Percentiles rank a stretch among this genome's conserved stretches.
Evolutionary conservation across 2,888 invertebrate species (phyloP).

Genomic region (Mechanitis messenoides): DNA sequence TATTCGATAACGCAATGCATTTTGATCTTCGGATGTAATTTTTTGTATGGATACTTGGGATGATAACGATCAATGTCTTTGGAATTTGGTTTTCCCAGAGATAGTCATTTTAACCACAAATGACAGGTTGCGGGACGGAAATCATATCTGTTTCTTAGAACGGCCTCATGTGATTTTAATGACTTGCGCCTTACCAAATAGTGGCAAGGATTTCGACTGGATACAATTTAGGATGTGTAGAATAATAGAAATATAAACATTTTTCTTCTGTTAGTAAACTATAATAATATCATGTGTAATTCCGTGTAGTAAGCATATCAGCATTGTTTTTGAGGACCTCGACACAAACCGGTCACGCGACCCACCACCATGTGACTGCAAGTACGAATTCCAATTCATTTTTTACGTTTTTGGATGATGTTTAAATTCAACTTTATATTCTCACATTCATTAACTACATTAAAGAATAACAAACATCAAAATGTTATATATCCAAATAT

Average conservation of each 20-base stretch:
- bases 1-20: constrained; percentile 1
- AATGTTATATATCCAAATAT: too few species aligned
- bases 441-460: not conserved
- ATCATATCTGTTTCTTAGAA: constrained; percentile 2
- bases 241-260: too few species aligned
- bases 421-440: not conserved
- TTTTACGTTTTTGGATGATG: not conserved
- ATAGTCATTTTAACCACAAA: constrained; percentile 5
- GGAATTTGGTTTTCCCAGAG: constrained; percentile 5
- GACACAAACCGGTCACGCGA: not conserved
- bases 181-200: not conserved
- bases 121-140: not conserved
- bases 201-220: not conserved
- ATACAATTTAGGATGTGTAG: not conserved
- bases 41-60: not conserved
- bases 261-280: too few species aligned
- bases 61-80: not conserved
- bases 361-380: not conserved
- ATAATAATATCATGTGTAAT: too few species aligned
- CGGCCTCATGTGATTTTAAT: constrained; percentile 4
- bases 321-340: not conserved
- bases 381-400: not conserved
- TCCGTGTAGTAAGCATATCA: not conserved
- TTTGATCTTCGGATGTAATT: not conserved
- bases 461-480: too few species aligned